Conservation (phyloP, 2,113 vertebrate species). For the Phyllostomus discolor region DNA sequence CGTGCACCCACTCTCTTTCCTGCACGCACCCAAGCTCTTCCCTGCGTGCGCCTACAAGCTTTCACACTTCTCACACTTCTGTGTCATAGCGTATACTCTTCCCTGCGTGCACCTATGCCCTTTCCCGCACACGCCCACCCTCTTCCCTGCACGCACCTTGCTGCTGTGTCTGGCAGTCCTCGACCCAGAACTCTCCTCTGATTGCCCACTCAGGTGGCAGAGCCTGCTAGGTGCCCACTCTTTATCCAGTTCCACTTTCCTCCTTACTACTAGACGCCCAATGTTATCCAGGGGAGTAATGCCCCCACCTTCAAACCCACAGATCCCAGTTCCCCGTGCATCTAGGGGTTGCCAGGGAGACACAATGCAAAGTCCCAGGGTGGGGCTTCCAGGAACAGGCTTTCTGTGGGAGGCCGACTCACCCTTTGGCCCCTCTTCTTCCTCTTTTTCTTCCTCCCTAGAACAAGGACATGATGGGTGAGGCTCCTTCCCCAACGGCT, state of each 20-base stretch:
- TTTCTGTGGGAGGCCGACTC: conserved; percentile 14
- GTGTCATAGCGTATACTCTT: no score
- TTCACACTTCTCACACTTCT: no score
- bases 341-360: neutral
- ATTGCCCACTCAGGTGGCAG: neutral
- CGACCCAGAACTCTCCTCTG: neutral
- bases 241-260: neutral
- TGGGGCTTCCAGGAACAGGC: neutral
- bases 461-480: neutral
- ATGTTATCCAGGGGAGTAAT: neutral
- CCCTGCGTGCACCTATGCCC: fast-evolving
- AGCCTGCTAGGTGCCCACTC: neutral
- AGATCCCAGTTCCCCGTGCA: neutral
- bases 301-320: neutral
- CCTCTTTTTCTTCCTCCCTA: conserved; percentile 32
- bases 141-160: no score
- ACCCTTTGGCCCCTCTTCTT: conserved; percentile 8
- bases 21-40: no score
- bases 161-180: neutral
- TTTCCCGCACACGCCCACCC: no score
- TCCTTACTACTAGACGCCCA: neutral
- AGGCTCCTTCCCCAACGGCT: neutral
- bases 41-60: no score
- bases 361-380: neutral
- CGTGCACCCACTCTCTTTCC: no score